Base-by-base conservation (phyloP, 1,140 invertebrate species). In the Drosophila obscura region DNA sequence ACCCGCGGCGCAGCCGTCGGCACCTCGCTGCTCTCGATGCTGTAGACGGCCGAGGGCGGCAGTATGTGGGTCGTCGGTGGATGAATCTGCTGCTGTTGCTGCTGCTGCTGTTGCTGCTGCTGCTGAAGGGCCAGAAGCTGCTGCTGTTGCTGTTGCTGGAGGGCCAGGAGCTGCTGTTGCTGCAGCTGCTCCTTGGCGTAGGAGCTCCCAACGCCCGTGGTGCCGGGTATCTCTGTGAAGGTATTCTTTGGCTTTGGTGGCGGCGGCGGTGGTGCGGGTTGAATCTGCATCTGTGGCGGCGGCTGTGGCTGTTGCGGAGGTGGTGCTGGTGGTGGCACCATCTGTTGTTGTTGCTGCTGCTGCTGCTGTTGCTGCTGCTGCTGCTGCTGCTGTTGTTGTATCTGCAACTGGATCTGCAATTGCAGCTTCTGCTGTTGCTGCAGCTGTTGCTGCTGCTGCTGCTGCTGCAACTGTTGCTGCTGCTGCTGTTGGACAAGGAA, bases 181-280 rank as follows among this genome's bases (percentile, higher is more conserved):
- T 85, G 81, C 22, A 85, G 81, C 66, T 91, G 90, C 73, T 91
- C 90, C 62, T 90, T 90, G 63, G 90, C 90, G 68, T 89, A 90
- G 24, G 84, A 89, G 66, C 90, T 91, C 59, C 90, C 90, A 43
- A 91, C 90, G 58, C 90, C 90, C 0, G 90, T 91, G 43, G 90
- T 91, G 65, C 90, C 90, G 28, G 90, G 90, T 63, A 91, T 91
- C 49, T 91, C 90, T 4, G 90, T 91, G 67, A 91, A 91, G 7
- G 90, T 91, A 69, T 91, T 91, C 68, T 88, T 91, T 73, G 91
- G 90, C 58, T 91, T 91, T 52, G 83, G 81, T 56, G 87, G 91
- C 49, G 90, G 90, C 64, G 75, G 44, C 0, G 84, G 84, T 45
- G 85, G 69, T 39, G 81, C 81, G 24, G 88, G 88, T 64, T 85